Percentiles rank a stretch among this genome's conserved stretches.
These are phyloP conservation scores for Luperina testacea DNA, from an alignment of 2,888 invertebrate species.

Conservation along the genomic window DNA sequence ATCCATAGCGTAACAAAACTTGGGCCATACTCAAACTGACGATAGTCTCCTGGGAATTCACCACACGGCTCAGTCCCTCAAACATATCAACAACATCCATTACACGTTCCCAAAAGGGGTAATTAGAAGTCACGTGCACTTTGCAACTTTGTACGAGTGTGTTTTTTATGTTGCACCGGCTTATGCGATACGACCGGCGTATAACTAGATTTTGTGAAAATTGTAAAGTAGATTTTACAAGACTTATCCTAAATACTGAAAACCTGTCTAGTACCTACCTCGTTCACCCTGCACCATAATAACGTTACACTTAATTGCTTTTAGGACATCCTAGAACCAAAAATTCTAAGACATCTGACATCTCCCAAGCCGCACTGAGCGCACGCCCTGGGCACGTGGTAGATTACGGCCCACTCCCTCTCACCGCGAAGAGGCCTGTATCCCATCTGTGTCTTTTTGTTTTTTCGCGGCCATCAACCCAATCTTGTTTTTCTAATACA, in stretches of 20 bases:
- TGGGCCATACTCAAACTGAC: not conserved
- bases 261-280: no score
- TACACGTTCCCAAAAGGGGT: conserved; percentile 35
- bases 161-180: not conserved
- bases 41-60: conserved; percentile 33
- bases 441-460: no score
- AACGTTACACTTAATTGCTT: not conserved
- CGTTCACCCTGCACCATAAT: no score
- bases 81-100: conserved; percentile 43
- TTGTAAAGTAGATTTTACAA: not conserved
- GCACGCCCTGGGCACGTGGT: no score
- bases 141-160: not conserved
- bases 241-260: not conserved
- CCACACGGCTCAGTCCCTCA: conserved; percentile 27
- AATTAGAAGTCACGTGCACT: conserved; percentile 47
- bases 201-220: not conserved
- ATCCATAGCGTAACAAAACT: conserved; percentile 6
- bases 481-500: no score
- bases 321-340: no score
- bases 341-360: no score
- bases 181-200: not conserved
- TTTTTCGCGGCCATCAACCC: no score
- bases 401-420: no score
- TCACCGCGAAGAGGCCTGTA: no score
- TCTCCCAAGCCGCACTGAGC: no score